Percentiles rank a stretch among this genome's conserved stretches.
phyloP scores from a whole-genome alignment of 2,113 vertebrate genomes.

The Tetrax tetrax region DNA sequence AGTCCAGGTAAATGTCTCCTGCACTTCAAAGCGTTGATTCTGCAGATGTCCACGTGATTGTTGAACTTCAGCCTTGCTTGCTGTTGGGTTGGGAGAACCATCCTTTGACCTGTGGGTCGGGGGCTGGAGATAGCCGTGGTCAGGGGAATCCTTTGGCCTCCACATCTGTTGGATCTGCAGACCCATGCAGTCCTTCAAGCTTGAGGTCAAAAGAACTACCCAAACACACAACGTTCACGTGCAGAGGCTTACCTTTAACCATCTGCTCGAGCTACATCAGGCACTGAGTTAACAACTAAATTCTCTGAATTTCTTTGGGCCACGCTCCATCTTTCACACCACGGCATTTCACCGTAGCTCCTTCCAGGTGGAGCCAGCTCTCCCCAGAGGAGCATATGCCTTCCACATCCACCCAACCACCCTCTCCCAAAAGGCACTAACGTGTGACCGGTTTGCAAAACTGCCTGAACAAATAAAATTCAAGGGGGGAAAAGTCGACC shows the following conservation, averaged over 20 bases:
- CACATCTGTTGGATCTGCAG: background rate
- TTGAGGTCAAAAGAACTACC: background rate
- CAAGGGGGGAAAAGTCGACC: background rate
- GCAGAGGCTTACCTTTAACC: background rate
- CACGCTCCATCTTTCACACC: background rate
- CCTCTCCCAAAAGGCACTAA: background rate
- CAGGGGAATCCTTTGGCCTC: background rate
- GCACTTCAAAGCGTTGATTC: background rate
- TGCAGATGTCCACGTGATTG: background rate
- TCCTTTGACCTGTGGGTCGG: background rate
- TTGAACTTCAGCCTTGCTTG: background rate
- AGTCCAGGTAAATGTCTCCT: background rate
- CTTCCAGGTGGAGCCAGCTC: background rate
- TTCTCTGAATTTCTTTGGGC: background rate
- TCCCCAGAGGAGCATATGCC: background rate
- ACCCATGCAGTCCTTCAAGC: background rate
- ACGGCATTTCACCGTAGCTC: background rate
- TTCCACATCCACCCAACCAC: background rate
- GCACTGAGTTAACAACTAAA: background rate
- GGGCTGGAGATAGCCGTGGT: background rate
- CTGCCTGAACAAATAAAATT: background rate
- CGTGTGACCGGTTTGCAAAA: background rate
- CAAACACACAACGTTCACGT: too few species aligned
- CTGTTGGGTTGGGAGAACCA: background rate
- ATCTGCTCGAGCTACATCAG: rapidly evolving